Percentiles rank a stretch among this genome's conserved stretches.
Evolutionary conservation across 2,113 vertebrate genomes (phyloP).

Genomic region (Epinephelus cyanopodus): DNA sequence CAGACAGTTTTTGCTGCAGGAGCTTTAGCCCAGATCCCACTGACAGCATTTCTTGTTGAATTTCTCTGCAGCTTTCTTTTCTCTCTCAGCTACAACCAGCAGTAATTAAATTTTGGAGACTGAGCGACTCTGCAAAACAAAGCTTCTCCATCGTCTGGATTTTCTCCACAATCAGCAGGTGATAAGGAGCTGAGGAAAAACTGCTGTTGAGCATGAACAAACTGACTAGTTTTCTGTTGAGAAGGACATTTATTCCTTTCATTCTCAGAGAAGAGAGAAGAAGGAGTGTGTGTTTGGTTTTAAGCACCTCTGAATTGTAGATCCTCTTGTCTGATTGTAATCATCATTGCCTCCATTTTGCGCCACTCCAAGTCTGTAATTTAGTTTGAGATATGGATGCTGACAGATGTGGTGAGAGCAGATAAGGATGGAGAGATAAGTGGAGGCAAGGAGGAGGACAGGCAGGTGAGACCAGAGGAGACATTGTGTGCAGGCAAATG

Average conservation of each 20-base stretch:
- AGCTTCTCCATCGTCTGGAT: slow-evolving; percentile 21
- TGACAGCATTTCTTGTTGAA: not conserved
- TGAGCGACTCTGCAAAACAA: slow-evolving; percentile 27
- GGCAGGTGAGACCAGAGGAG: slow-evolving; percentile 53
- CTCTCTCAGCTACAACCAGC: slow-evolving; percentile 13
- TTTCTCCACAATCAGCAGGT: slow-evolving; percentile 36
- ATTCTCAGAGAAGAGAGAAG: slow-evolving; percentile 10
- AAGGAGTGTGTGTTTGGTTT: slow-evolving; percentile 27
- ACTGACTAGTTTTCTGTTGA: not conserved
- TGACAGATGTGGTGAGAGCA: slow-evolving; percentile 69
- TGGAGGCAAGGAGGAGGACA: slow-evolving; percentile 30
- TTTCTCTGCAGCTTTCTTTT: not conserved
- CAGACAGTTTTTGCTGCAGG: not conserved
- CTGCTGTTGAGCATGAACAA: slow-evolving; percentile 9
- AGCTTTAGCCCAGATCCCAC: not conserved
- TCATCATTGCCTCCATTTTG: slow-evolving; percentile 72
- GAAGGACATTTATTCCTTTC: not conserved
- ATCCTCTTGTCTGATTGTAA: slow-evolving; percentile 71
- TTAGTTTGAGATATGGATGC: slow-evolving; percentile 61
- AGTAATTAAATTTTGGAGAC: slow-evolving; percentile 11
- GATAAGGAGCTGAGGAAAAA: slow-evolving; percentile 29
- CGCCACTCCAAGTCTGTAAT: slow-evolving; percentile 61
- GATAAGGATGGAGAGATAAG: slow-evolving; percentile 58
- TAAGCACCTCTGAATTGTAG: slow-evolving; percentile 61
- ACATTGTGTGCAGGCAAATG: slow-evolving; percentile 55